Conservation (phyloP, 2,113 vertebrate species). For the Quiscalus mexicanus region DNA sequence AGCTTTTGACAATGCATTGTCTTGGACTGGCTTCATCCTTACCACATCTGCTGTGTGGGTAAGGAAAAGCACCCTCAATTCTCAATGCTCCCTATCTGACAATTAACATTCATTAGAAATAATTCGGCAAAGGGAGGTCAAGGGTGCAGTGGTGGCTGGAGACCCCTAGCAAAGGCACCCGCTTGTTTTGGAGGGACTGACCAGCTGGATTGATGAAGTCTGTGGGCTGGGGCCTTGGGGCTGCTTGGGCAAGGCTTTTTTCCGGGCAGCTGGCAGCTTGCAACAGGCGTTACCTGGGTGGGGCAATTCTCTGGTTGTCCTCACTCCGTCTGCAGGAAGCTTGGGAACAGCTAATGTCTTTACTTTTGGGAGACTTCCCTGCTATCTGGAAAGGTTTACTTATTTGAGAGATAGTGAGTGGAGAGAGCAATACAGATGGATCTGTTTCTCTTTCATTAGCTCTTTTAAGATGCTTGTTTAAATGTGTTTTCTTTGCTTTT, state of each 20-base stretch:
- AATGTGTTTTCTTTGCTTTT: neutral
- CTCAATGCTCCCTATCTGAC: neutral
- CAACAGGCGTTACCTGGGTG: neutral
- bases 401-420: neutral
- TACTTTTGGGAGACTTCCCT: neutral
- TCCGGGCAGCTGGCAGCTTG: fast-evolving
- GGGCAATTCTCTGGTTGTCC: neutral
- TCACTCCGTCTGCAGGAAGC: neutral
- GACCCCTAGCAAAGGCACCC: neutral
- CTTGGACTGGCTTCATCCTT: neutral
- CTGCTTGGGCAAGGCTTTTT: neutral
- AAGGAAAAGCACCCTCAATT: neutral
- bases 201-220: neutral
- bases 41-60: neutral
- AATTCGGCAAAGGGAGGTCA: neutral
- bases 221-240: neutral
- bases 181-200: neutral
- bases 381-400: neutral
- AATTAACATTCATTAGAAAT: neutral
- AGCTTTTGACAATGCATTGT: neutral
- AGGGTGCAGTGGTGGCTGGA: neutral
- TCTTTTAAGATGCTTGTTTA: slow-evolving; percentile 9
- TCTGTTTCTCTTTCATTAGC: slow-evolving; percentile 4
- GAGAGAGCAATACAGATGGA: neutral
- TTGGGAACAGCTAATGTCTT: neutral